Evolutionary conservation across 2,113 vertebrate species (phyloP).

Genomic region (Nesospiza acunhae): DNA sequence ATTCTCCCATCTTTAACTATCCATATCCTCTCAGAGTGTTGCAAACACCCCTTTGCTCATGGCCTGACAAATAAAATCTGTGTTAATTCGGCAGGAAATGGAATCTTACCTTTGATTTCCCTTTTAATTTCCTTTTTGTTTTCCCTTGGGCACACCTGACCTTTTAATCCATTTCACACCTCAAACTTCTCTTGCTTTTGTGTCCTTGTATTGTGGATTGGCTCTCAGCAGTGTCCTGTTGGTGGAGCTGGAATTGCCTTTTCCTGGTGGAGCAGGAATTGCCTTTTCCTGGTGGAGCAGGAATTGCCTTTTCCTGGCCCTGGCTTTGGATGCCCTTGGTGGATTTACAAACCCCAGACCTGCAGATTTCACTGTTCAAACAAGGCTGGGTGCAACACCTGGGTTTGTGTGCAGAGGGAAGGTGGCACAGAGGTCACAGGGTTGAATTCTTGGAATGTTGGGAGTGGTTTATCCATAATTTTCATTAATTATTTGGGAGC

Average conservation of each 20-base stretch:
- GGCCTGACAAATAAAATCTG: background rate
- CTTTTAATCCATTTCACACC: background rate
- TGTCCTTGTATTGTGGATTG: accelerated
- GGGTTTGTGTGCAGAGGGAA: background rate
- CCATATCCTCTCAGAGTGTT: background rate
- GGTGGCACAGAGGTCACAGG: background rate
- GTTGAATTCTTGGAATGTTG: accelerated
- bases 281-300: no score
- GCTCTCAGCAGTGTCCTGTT: accelerated
- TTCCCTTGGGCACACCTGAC: background rate
- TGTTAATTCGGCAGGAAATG: accelerated
- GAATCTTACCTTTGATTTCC: background rate
- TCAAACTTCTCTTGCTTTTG: accelerated
- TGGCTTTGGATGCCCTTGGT: background rate
- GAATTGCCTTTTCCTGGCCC: no score
- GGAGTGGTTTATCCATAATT: accelerated
- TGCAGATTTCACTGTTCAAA: background rate
- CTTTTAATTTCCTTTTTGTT: background rate
- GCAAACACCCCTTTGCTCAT: accelerated
- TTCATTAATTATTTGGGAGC: background rate
- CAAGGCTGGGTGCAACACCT: accelerated
- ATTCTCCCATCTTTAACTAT: background rate
- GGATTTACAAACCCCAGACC: accelerated
- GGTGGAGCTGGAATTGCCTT: no score
- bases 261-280: no score